Evolutionary conservation across 2,888 invertebrate genomes (phyloP).

Genomic region (Corythucha ciliata): DNA sequence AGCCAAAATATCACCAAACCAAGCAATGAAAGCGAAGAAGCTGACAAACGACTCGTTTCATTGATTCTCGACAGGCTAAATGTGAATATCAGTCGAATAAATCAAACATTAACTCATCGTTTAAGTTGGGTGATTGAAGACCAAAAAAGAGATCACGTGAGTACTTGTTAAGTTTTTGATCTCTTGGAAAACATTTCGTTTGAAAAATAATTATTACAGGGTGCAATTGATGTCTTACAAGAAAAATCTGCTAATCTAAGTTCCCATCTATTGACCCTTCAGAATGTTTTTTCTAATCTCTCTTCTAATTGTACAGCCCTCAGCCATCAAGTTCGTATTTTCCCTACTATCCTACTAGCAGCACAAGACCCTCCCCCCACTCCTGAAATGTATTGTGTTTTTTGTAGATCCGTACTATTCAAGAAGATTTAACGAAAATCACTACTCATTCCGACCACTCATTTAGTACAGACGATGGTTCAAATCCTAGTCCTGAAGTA

Average conservation of each 20-base stretch:
- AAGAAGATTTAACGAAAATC: too few relatives aligned
- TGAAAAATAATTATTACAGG: slow-evolving; percentile 37
- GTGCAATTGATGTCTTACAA: slow-evolving; percentile 40
- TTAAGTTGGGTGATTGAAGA: slow-evolving; percentile 43
- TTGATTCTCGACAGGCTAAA: slow-evolving; percentile 39
- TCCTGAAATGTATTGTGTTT: too few relatives aligned
- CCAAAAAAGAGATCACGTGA: slow-evolving; percentile 43
- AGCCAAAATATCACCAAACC: slow-evolving; percentile 35
- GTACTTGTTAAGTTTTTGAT: slow-evolving; percentile 29
- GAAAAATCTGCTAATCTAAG: slow-evolving; percentile 42
- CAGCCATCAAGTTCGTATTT: too few relatives aligned
- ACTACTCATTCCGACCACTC: too few relatives aligned
- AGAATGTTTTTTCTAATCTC: slow-evolving; percentile 35
- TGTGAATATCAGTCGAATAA: slow-evolving; percentile 42
- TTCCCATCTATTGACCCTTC: slow-evolving; percentile 42
- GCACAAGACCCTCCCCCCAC: too few relatives aligned
- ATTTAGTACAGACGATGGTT: too few relatives aligned
- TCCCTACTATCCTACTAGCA: too few relatives aligned
- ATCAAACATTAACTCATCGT: slow-evolving; percentile 42
- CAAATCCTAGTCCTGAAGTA: too few relatives aligned
- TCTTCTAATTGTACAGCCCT: slow-evolving; percentile 18
- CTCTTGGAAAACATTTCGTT: not conserved
- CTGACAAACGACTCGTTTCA: slow-evolving; percentile 41
- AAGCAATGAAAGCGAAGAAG: slow-evolving; percentile 37
- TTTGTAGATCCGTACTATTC: too few relatives aligned